Base-by-base conservation (phyloP, 2,888 invertebrate genomes). In the Sesia apiformis region DNA sequence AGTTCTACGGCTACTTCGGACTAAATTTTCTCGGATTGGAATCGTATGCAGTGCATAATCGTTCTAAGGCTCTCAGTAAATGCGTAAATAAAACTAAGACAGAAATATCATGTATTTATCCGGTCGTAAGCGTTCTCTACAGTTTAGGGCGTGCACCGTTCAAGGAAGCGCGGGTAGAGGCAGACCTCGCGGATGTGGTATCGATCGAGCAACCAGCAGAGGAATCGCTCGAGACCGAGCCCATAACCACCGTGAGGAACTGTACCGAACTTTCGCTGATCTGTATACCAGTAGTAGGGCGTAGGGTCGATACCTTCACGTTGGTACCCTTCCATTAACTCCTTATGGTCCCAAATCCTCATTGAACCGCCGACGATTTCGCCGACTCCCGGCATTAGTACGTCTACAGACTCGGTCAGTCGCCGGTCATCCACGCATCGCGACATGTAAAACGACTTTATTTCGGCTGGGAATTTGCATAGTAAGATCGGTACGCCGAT, bases 231-330 rank as follows among this genome's bases (percentile, higher is more conserved):
- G 65, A 99, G 89, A 0, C 99, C 99, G 3, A 99, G 91, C 3
- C 99, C 99, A 84, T 98, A 99, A 51, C 99, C 99, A 57, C 99
- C 99, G 85, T 99, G 99, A 0, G 99, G 98, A 62, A 96, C 95
- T 0, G 95, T 92, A 49, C 99, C 99, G 84, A 98, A 99, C 77
- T 95, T 94, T 62, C 99, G 92, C 93, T 98, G 98, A 83, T 99
- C 98, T 0, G 96, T 97, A 89, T 98, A 99, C 99, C 99, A 99
- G 84, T 98, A 99, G 86, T 99, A 99, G 0, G 97, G 96, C 5
- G 93, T 87, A 0, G 98, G 95, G 86, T 98, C 98, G 67, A 99
- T 98, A 52, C 94, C 95, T 69, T 96, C 97, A 51, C 94, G 92
- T 65, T 93, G 92, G 85, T 98, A 99, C 4, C 92, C 98, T 70